Evolutionary conservation across 1,140 invertebrate genomes (phyloP), one percentile per base, ranked within the genome.

Genomic region (Potamilus streckersoni): DNA sequence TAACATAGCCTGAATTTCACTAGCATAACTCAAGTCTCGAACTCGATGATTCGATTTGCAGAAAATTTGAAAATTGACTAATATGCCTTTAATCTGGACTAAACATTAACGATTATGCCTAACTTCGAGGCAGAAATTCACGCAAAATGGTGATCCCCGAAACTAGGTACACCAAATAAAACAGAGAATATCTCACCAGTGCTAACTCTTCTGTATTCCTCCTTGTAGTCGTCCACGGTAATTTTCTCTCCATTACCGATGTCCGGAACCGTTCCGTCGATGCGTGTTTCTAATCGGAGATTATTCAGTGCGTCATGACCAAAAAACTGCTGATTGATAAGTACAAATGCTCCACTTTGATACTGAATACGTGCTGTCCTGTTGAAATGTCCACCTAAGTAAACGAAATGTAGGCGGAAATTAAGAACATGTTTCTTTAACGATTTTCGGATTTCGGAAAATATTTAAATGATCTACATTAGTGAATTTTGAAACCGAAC

Each of bases 221-320:
- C 95, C 73, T 94, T 93, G 84, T 94, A 95, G 88, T 97, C 95
- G 6, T 92, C 89, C 55, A 96, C 92, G 70, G 94, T 92, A 12
- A 98, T 90, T 82, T 92, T 93, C 0, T 92, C 90, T 4, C 92
- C 92, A 4, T 88, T 73, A 0, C 92, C 88, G n/a, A 98, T 87
- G 0, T 86, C 82, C 0, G 97, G 96, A 20, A 97, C 88, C 1
- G 92, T 93, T 49, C 97, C 97, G 69, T 93, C 93, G 17, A 98
- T 91, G 64, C 94, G 91, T 1, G 94, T 93, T 71, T 95, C 93
- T 80, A 88, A 80, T 13, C 93, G 92, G 56, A 98, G 88, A 89
- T 97, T 95, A 85, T 96, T 95, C 85, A 96, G 97, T 15, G 96
- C 94, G 87, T 98, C 96, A n/a, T 96, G 91, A 0, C 96, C 96